Evolutionary conservation across 2,113 vertebrate genomes (phyloP).

Genomic region (Piliocolobus tephrosceles): DNA sequence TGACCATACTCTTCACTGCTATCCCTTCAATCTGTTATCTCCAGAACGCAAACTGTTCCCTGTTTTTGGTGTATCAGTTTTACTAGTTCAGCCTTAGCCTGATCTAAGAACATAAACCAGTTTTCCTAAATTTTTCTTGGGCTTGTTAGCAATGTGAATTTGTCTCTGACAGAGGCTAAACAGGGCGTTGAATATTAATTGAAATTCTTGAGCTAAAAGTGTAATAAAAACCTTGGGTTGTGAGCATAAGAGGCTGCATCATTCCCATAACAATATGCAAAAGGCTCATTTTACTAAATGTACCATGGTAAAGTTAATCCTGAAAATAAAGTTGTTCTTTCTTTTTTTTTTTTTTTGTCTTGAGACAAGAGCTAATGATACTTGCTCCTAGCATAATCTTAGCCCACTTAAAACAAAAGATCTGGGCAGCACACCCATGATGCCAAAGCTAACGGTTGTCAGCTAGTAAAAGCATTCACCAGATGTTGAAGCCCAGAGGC

Average conservation of each 20-base stretch:
- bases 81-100: constrained; percentile 49
- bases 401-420: constrained; percentile 60
- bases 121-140: constrained; percentile 64
- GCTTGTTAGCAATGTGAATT: constrained; percentile 50
- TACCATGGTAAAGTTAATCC: constrained; percentile 48
- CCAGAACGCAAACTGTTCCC: neutral
- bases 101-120: constrained; percentile 32
- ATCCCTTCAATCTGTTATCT: neutral
- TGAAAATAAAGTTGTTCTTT: constrained; percentile 39
- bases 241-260: neutral
- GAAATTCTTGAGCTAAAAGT: constrained; percentile 59
- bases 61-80: neutral
- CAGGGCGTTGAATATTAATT: constrained; percentile 48
- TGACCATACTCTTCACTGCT: neutral
- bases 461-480: constrained; percentile 77
- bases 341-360: neutral
- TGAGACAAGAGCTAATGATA: neutral
- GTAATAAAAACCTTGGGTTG: constrained; percentile 59
- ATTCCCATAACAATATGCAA: constrained; percentile 40
- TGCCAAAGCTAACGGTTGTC: constrained; percentile 65
- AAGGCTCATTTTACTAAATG: neutral
- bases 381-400: neutral
- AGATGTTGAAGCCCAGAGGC: constrained; percentile 83
- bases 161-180: constrained; percentile 58
- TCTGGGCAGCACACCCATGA: neutral